Conservation (phyloP, 2,888 invertebrate species). For the Dynastes maya region DNA sequence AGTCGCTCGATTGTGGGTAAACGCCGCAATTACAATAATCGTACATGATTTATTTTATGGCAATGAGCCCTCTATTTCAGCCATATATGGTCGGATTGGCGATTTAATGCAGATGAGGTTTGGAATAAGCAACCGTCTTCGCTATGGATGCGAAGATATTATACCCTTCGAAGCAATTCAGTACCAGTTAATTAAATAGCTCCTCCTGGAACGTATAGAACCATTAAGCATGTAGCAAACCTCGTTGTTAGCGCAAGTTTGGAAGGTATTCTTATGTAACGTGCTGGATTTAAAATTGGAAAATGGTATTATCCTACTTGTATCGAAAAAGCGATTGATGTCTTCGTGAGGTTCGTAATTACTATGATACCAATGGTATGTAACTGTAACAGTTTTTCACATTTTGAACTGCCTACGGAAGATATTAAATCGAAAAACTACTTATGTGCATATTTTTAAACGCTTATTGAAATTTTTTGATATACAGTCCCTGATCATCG, state of each 20-base stretch:
- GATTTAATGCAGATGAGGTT: constrained; percentile 43
- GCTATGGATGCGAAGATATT: constrained; percentile 29
- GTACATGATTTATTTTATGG: constrained; percentile 51
- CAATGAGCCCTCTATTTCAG: constrained; percentile 34
- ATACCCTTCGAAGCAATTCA: constrained; percentile 32
- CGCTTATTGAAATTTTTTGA: too few relatives aligned
- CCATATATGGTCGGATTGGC: constrained; percentile 39
- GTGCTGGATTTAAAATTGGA: background rate
- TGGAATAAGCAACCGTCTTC: constrained; percentile 31
- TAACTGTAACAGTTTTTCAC: too few relatives aligned
- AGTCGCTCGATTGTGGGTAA: constrained; percentile 45
- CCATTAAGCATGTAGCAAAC: constrained; percentile 2
- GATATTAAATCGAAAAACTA: too few relatives aligned
- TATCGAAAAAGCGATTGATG: background rate
- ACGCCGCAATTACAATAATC: constrained; percentile 51
- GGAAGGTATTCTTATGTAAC: constrained; percentile 1
- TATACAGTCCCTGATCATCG: too few relatives aligned
- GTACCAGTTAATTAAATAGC: constrained; percentile 34
- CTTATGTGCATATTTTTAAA: too few relatives aligned
- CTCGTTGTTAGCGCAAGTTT: background rate
- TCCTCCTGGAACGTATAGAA: constrained; percentile 14
- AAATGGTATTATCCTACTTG: background rate
- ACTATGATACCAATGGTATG: too few relatives aligned
- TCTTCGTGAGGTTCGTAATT: background rate
- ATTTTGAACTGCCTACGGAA: too few relatives aligned